Percentiles rank a stretch among this genome's conserved stretches.
phyloP scores from a whole-genome alignment of 2,113 vertebrate species.

The Chaenocephalus aceratus region DNA sequence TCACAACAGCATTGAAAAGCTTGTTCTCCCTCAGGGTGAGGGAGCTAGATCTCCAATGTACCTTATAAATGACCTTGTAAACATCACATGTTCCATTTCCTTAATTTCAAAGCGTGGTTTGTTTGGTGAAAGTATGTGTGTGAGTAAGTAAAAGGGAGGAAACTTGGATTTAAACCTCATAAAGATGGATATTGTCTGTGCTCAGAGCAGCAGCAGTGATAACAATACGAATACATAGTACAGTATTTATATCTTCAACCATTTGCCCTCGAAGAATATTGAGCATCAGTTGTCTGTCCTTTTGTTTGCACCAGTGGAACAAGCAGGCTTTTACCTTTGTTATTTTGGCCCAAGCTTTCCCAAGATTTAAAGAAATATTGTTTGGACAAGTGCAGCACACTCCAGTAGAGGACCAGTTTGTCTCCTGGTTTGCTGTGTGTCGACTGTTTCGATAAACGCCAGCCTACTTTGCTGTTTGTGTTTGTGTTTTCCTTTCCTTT shows the following conservation, averaged over 20 bases:
- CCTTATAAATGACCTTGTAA: slow-evolving; percentile 57
- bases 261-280: slow-evolving; percentile 6
- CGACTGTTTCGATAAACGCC: slow-evolving; percentile 70
- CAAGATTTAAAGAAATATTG: slow-evolving; percentile 51
- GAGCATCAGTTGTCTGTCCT: slow-evolving; percentile 17
- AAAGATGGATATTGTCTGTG: neutral
- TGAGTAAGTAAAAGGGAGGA: neutral
- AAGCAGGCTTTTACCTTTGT: slow-evolving; percentile 39
- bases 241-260: slow-evolving; percentile 15
- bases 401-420: slow-evolving; percentile 61
- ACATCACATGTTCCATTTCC: slow-evolving; percentile 34
- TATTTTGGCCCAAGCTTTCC: slow-evolving; percentile 44
- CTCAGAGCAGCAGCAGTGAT: slow-evolving; percentile 32
- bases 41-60: slow-evolving; percentile 32
- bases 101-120: neutral
- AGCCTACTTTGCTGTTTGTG: slow-evolving; percentile 76
- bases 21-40: slow-evolving; percentile 32
- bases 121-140: neutral
- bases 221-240: slow-evolving; percentile 18
- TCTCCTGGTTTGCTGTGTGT: slow-evolving; percentile 59
- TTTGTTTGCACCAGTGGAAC: slow-evolving; percentile 31
- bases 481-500: slow-evolving; percentile 73
- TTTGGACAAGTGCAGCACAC: slow-evolving; percentile 62
- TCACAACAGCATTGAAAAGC: slow-evolving; percentile 48
- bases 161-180: slow-evolving; percentile 1